Evolutionary conservation across 1,140 invertebrate species (phyloP).

Genomic region (Coelopa frigida): DNA sequence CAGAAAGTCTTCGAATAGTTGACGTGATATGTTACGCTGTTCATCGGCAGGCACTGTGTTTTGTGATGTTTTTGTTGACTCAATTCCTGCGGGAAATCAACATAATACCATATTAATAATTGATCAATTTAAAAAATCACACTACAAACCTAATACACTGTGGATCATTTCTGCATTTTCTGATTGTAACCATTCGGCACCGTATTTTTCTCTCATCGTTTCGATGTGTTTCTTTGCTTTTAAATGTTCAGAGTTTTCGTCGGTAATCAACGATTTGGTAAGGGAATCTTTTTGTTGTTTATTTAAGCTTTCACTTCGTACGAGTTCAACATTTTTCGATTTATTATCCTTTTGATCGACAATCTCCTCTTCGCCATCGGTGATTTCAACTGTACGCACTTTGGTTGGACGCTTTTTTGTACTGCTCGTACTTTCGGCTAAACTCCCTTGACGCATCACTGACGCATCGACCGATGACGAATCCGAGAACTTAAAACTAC

Average conservation of each 20-base stretch:
- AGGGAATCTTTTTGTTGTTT: background rate
- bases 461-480: constrained; percentile 19
- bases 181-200: constrained; percentile 54
- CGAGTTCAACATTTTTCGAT: too few relatives aligned
- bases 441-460: too few relatives aligned
- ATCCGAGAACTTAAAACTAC: constrained; percentile 22
- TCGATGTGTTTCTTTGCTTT: constrained; percentile 56
- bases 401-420: constrained; percentile 19
- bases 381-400: constrained; percentile 34
- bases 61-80: background rate
- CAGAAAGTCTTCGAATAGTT: constrained; percentile 15
- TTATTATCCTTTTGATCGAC: too few relatives aligned
- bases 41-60: too few relatives aligned
- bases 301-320: too few relatives aligned
- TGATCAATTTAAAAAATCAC: constrained; percentile 20
- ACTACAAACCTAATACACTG: constrained; percentile 48
- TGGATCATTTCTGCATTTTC: constrained; percentile 50
- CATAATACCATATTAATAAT: background rate
- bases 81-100: too few relatives aligned
- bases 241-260: constrained; percentile 40
- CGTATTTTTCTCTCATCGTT: constrained; percentile 50
- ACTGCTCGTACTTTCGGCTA: constrained; percentile 12
- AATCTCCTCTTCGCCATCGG: constrained; percentile 18
- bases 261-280: background rate
- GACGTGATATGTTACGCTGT: too few relatives aligned